Evolutionary conservation across 1,140 invertebrate genomes (phyloP).

Genomic region (Leptinotarsa lineolata): DNA sequence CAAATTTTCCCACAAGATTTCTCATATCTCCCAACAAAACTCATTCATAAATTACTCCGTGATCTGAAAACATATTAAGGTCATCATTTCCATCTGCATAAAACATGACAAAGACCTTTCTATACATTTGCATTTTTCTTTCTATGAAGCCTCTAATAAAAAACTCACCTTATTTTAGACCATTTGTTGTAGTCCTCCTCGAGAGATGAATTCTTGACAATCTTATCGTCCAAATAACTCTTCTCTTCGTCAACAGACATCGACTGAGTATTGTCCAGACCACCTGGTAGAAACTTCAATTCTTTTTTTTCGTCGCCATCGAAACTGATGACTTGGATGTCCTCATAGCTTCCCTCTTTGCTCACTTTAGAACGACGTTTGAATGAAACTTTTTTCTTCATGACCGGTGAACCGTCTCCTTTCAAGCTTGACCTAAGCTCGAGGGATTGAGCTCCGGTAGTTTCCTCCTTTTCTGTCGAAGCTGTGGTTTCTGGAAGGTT

Average conservation of each 20-base stretch:
- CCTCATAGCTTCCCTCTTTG: slow-evolving; percentile 50
- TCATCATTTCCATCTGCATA: too few species aligned
- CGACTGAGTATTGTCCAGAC: slow-evolving; percentile 31
- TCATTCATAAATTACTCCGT: too few species aligned
- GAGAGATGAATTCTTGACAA: slow-evolving; percentile 46
- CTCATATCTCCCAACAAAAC: too few species aligned
- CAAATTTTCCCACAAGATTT: too few species aligned
- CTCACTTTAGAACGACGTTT: slow-evolving; percentile 46
- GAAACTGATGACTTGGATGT: slow-evolving; percentile 48
- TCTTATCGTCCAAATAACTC: slow-evolving; percentile 44
- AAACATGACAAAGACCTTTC: too few species aligned
- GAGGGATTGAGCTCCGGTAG: neutral
- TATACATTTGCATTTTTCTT: too few species aligned
- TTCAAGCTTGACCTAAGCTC: slow-evolving; percentile 40
- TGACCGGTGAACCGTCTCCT: slow-evolving; percentile 50
- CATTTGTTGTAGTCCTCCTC: slow-evolving; percentile 52
- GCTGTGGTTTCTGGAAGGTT: slow-evolving; percentile 45
- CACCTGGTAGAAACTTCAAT: neutral
- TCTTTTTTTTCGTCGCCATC: slow-evolving; percentile 27
- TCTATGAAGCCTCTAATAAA: neutral
- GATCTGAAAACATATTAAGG: too few species aligned
- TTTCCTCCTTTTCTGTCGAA: slow-evolving; percentile 11
- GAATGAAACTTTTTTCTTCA: slow-evolving; percentile 58
- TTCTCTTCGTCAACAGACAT: slow-evolving; percentile 48
- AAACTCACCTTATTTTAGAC: slow-evolving; percentile 51